These are phyloP conservation scores for Tinea pellionella DNA, from an alignment of 2,888 invertebrate genomes.

Conservation along the genomic window DNA sequence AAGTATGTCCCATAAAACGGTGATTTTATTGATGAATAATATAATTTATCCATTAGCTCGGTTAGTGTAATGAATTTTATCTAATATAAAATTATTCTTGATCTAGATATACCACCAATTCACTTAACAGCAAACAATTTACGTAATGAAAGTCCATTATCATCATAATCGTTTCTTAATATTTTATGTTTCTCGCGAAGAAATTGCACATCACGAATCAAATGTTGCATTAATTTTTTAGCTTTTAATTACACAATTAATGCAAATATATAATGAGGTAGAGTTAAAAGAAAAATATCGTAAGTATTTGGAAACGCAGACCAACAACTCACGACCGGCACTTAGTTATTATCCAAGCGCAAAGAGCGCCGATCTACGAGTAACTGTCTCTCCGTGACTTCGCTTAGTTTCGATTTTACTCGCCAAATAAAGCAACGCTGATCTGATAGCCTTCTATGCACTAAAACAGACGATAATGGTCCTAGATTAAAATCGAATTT, in stretches of 20 bases:
- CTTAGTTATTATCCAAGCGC: slow-evolving; percentile 35
- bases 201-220: too few relatives aligned
- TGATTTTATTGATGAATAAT: background rate
- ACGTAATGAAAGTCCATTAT: background rate
- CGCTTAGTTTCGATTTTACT: slow-evolving; percentile 37
- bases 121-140: background rate
- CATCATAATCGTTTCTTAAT: background rate
- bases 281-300: slow-evolving; percentile 17
- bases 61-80: background rate
- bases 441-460: slow-evolving; percentile 54
- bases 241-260: too few relatives aligned
- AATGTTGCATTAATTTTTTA: too few relatives aligned
- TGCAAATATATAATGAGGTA: background rate
- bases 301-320: slow-evolving; percentile 34
- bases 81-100: background rate
- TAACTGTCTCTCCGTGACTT: slow-evolving; percentile 23
- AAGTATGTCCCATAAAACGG: background rate
- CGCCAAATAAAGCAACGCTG: slow-evolving; percentile 41
- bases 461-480: slow-evolving; percentile 51
- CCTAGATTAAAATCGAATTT: slow-evolving; percentile 52
- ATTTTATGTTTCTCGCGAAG: background rate
- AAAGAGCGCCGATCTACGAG: slow-evolving; percentile 23
- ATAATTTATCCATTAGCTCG: background rate
- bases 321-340: slow-evolving; percentile 32
- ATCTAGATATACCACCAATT: background rate